These are phyloP conservation scores for Thripadectes ignobilis DNA, from an alignment of 2,797 vertebrate genomes.

Conservation along the genomic window DNA sequence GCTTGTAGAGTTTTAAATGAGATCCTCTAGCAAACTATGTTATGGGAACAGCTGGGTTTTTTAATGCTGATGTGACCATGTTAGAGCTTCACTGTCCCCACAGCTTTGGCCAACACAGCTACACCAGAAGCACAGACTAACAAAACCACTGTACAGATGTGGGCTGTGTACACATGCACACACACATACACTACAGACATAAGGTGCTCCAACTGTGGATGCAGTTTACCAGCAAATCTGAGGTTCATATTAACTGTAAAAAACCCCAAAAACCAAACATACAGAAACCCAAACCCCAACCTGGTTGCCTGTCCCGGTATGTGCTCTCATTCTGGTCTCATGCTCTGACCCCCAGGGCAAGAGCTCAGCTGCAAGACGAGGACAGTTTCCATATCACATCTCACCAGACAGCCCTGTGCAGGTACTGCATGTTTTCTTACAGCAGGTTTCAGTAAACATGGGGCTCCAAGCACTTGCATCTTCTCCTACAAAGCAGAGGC, in stretches of 20 bases:
- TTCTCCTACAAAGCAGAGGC: not conserved
- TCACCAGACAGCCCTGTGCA: not conserved
- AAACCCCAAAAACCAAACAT: not conserved
- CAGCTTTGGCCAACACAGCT: not conserved
- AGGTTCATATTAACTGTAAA: not conserved
- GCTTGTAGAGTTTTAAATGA: not conserved
- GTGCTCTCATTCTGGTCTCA: not conserved
- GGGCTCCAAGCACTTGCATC: not conserved
- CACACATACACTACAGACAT: rapidly evolving
- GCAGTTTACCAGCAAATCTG: not conserved
- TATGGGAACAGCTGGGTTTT: not conserved
- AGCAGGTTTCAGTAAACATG: not conserved
- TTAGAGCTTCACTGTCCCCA: not conserved
- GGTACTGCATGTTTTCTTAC: not conserved
- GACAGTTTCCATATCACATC: not conserved
- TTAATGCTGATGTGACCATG: not conserved
- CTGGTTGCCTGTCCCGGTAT: not conserved
- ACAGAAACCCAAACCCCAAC: not conserved
- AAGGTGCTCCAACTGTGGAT: not conserved
- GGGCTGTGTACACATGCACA: not conserved
- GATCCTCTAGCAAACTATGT: not conserved
- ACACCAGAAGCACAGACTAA: not conserved
- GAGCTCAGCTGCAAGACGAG: not conserved
- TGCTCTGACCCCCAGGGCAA: not conserved
- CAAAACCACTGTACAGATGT: not conserved